These are phyloP conservation scores for Aplochiton taeniatus DNA, from an alignment of 2,797 vertebrate species.

Conservation along the genomic window DNA sequence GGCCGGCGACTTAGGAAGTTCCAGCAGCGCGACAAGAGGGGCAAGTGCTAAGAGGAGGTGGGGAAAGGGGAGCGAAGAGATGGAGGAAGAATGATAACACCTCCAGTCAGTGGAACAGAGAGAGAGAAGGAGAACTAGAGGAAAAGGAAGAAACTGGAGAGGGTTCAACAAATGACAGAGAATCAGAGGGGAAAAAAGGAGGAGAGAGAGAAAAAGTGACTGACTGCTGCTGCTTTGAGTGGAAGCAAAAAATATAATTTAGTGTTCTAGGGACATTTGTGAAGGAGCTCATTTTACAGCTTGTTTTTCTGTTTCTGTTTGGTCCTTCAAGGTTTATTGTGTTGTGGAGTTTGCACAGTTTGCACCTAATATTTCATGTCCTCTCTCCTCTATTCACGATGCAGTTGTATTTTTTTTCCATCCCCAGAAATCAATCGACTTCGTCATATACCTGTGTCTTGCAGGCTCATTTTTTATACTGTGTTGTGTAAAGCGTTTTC, in stretches of 20 bases:
- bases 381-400: constrained; percentile 53
- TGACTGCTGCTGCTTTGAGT: constrained; percentile 83
- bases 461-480: constrained; percentile 38
- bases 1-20: constrained; percentile 95
- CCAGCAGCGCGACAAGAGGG: constrained; percentile 97
- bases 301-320: constrained; percentile 50
- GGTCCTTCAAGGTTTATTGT: constrained; percentile 60
- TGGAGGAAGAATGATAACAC: constrained; percentile 8
- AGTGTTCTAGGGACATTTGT: constrained; percentile 68
- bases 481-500: constrained; percentile 32
- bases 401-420: constrained; percentile 39
- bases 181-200: constrained; percentile 42
- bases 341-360: constrained; percentile 79
- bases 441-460: constrained; percentile 50
- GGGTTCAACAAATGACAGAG: constrained; percentile 14
- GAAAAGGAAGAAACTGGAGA: constrained; percentile 52
- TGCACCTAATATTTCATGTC: constrained; percentile 76
- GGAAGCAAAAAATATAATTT: constrained; percentile 67
- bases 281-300: constrained; percentile 72
- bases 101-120: constrained; percentile 31
- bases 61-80: constrained; percentile 23
- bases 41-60: constrained; percentile 90
- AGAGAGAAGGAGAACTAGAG: constrained; percentile 53
- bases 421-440: constrained; percentile 54
- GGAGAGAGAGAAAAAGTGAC: constrained; percentile 44